Evolutionary conservation across 2,113 vertebrate genomes (phyloP).

Genomic region (Cebidichthys violaceus): DNA sequence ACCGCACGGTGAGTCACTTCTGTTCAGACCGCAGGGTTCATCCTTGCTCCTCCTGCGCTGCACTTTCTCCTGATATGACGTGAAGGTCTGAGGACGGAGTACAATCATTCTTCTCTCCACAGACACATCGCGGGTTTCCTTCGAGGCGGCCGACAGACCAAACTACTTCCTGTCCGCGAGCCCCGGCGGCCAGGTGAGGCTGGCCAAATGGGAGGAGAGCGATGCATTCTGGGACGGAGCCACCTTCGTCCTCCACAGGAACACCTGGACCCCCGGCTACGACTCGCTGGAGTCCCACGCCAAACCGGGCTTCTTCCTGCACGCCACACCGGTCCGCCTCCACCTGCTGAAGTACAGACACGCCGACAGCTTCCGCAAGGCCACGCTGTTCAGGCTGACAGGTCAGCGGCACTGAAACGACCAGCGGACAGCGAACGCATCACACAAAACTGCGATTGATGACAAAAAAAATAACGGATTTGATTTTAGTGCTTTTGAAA

Average conservation of each 20-base stretch:
- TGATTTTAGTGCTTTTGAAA: background rate
- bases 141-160: conserved; percentile 91
- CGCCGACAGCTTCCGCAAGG: conserved; percentile 87
- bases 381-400: conserved; percentile 89
- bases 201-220: conserved; percentile 88
- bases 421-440: background rate
- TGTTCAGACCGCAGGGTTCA: background rate
- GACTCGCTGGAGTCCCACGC: conserved; percentile 92
- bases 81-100: no score
- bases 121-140: conserved; percentile 91
- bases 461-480: background rate
- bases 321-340: conserved; percentile 76
- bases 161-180: conserved; percentile 90
- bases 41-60: background rate
- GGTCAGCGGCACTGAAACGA: conserved; percentile 78
- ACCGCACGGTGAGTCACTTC: conserved; percentile 87
- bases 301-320: conserved; percentile 90
- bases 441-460: background rate
- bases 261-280: conserved; percentile 89
- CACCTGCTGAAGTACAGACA: conserved; percentile 88
- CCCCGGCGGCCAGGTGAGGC: conserved; percentile 81
- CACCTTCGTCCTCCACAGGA: conserved; percentile 91
- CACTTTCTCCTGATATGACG: no score
- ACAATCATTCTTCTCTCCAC: conserved; percentile 33
- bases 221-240: conserved; percentile 87